A percentile compares a stretch with the other conserved stretches of the same genome.
These are phyloP conservation scores for Geopemphigus sp. DNA, from an alignment of 1,140 invertebrate genomes.

Conservation along the genomic window DNA sequence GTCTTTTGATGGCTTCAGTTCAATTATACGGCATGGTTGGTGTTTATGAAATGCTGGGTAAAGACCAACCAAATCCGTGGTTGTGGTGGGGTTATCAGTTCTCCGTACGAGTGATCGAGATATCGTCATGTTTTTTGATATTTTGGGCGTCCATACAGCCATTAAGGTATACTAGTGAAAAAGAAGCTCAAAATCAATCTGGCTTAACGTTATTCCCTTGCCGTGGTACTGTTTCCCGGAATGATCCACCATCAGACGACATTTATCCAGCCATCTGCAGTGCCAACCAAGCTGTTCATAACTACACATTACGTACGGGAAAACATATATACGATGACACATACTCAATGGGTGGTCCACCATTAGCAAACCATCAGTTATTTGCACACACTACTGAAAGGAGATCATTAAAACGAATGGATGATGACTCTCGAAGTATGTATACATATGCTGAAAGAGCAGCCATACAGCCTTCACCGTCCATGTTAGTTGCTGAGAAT, in stretches of 20 bases:
- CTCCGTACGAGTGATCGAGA: constrained; percentile 76
- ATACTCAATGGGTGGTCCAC: constrained; percentile 61
- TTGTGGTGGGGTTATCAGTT: constrained; percentile 87
- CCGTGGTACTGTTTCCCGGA: constrained; percentile 54
- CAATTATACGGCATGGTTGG: constrained; percentile 81
- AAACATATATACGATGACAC: constrained; percentile 73
- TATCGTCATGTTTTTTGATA: constrained; percentile 76
- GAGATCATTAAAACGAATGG: constrained; percentile 55
- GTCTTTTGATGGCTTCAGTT: constrained; percentile 74
- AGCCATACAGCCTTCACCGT: constrained; percentile 55
- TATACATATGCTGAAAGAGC: constrained; percentile 52
- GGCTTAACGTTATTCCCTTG: constrained; percentile 75
- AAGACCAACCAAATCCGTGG: constrained; percentile 66
- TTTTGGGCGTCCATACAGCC: constrained; percentile 71
- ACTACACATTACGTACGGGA: constrained; percentile 74
- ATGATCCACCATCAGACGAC: constrained; percentile 56
- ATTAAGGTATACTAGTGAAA: constrained; percentile 56
- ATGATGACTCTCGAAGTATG: constrained; percentile 39
- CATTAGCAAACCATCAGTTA: constrained; percentile 52
- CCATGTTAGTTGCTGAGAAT: constrained; percentile 80
- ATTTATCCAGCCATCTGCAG: constrained; percentile 80
- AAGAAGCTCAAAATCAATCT: constrained; percentile 56
- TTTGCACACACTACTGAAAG: constrained; percentile 55
- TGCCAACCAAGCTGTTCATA: constrained; percentile 78
- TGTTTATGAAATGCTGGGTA: constrained; percentile 60